A percentile compares a stretch with the other conserved stretches of the same genome.
Evolutionary conservation across 2,113 vertebrate species (phyloP).

Genomic region (Cyanoliseus patagonus): DNA sequence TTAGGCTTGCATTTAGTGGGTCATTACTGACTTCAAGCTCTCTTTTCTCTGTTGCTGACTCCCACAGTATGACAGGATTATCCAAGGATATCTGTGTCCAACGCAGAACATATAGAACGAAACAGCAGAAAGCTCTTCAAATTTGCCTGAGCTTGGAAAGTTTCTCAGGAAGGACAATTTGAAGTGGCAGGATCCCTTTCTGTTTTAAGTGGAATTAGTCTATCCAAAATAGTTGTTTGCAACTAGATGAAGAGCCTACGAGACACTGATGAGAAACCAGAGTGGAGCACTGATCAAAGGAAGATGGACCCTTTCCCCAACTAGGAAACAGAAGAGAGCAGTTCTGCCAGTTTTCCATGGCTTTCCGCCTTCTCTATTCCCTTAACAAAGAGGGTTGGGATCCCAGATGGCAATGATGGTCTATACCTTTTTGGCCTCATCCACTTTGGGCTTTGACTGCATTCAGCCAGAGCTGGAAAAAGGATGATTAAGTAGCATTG

Average conservation of each 20-base stretch:
- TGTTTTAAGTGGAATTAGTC: neutral
- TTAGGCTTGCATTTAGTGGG: neutral
- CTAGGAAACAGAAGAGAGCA: neutral
- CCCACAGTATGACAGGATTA: neutral
- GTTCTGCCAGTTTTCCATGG: neutral
- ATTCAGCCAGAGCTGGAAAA: neutral
- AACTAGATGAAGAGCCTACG: neutral
- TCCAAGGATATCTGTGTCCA: neutral
- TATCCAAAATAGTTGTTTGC: neutral
- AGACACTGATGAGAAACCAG: neutral
- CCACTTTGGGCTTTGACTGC: neutral
- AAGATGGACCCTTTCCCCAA: neutral
- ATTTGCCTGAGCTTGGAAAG: neutral
- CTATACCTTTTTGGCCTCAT: neutral
- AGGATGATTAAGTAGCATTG: neutral
- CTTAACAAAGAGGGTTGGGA: neutral
- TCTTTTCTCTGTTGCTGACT: neutral
- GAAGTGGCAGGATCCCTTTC: neutral
- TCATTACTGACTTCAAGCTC: neutral
- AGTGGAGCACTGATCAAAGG: neutral
- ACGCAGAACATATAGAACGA: neutral
- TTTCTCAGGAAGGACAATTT: neutral
- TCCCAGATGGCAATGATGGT: neutral
- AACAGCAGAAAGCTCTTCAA: neutral
- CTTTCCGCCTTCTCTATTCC: neutral